Base-by-base conservation (phyloP, 1,140 invertebrate species). In the Hypsibius dujardini region DNA sequence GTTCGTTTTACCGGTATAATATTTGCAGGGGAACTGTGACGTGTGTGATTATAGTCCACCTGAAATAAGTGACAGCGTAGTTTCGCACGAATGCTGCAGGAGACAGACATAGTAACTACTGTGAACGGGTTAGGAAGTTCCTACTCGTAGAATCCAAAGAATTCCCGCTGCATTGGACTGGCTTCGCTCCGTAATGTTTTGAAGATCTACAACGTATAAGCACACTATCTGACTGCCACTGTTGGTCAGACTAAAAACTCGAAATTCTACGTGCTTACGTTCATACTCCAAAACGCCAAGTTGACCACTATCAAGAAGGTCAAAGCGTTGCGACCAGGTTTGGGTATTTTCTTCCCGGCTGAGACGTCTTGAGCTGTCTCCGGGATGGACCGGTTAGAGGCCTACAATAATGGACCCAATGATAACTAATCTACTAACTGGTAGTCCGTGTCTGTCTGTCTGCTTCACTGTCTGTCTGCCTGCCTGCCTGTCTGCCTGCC, bases 31-130 rank as follows among this genome's bases (percentile, higher is more conserved):
- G 94, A 86, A 95, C 93, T 0, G 90, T 90, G 1, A 95, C 88
- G 77, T 95, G 90, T 0, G 90, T 94, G 50, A 97, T 95, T 74
- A 95, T 95, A 14, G 92, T 95, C 94, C 94, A 98, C 7, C 50
- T 56, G n/a, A 56, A 56, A 12, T 56, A 7, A 56, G 7, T 12
- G n/a, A 56, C 0, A 56, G 50, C 50, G 50, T 56, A 7, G n/a
- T n/a, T 56, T 56, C 7, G 7, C 0, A 56, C 7, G 7, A 12
- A 56, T 56, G n/a, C n/a, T 56, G 7, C 50, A 28, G 28, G 28
- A 28, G 28, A 28, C 28, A 12, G 7, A 56, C n/a, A 56, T 56
- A 56, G 7, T 56, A 56, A 12, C 7, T 56, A 12, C n/a, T 12
- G 0, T 56, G 7, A 56, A n/a, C 7, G 7, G 50, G 50, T 12